Percentiles rank a stretch among this genome's conserved stretches.
These are phyloP conservation scores for Ricordea florida DNA, from an alignment of 92 coral and sea anemone species.

Conservation along the genomic window DNA sequence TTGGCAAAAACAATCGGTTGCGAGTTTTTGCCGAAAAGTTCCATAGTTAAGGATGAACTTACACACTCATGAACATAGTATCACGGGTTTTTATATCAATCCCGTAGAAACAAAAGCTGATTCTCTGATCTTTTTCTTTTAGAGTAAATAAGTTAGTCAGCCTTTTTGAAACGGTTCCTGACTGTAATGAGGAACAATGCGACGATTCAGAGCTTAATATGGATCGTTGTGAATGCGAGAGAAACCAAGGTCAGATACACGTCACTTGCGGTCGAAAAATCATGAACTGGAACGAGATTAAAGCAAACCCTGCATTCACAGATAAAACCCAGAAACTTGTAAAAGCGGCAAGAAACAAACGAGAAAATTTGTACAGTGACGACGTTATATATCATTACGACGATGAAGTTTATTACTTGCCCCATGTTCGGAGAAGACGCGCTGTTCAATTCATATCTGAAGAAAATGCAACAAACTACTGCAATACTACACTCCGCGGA, in stretches of 20 bases:
- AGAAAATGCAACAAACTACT: conserved; percentile 60
- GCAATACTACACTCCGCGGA: conserved; percentile 36
- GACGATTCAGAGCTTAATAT: background rate
- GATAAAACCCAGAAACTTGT: background rate
- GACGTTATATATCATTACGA: conserved; percentile 63
- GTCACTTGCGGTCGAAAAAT: background rate
- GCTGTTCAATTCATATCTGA: conserved; percentile 29
- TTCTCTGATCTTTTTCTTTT: background rate
- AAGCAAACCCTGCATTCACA: background rate
- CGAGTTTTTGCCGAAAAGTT: too few species aligned
- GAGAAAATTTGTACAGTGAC: conserved; percentile 49
- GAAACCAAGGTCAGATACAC: background rate
- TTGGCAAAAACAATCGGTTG: too few species aligned
- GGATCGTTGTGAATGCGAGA: conserved; percentile 7
- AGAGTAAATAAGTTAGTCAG: conserved; percentile 1
- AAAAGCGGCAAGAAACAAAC: background rate
- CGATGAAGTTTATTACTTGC: background rate
- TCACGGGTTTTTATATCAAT: background rate
- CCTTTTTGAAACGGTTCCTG: conserved; percentile 10
- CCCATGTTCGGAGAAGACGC: conserved; percentile 37
- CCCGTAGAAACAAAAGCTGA: background rate
- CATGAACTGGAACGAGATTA: background rate
- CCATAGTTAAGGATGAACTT: too few species aligned
- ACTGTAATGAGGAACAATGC: background rate
- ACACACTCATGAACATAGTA: background rate